Evolutionary conservation across 2,888 invertebrate species (phyloP).

Genomic region (Drosophila monieri): DNA sequence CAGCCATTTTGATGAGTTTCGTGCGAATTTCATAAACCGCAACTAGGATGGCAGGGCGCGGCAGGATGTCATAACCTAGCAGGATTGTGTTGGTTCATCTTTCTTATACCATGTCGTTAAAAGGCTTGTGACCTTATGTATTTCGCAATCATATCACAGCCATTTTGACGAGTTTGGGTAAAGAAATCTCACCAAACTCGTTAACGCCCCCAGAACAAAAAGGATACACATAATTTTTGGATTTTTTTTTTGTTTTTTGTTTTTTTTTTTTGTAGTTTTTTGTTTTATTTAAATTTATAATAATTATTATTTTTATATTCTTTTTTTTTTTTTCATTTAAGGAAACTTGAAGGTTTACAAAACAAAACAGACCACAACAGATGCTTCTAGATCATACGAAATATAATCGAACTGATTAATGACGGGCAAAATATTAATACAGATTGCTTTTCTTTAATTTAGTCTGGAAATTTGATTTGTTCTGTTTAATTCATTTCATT

Average conservation of each 20-base stretch:
- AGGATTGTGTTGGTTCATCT: conserved; percentile 33
- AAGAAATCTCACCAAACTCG: conserved; percentile 78
- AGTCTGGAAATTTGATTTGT: background rate
- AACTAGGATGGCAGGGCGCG: background rate
- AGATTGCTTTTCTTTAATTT: conserved; percentile 52
- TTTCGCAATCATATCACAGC: conserved; percentile 83
- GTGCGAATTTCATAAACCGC: conserved; percentile 53
- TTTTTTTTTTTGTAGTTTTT: conserved; percentile 63
- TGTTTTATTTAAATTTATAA: conserved; percentile 72
- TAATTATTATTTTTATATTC: conserved; percentile 60
- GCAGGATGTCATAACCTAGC: background rate
- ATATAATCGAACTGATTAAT: conserved; percentile 68
- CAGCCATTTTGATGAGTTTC: conserved; percentile 84
- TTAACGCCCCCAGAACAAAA: conserved; percentile 23
- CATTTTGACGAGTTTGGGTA: conserved; percentile 84
- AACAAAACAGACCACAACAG: conserved; percentile 81
- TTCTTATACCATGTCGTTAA: conserved; percentile 84
- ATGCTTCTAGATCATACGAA: conserved; percentile 72
- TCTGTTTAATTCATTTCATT: background rate
- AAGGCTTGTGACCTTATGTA: conserved; percentile 82
- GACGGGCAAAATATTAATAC: conserved; percentile 63
- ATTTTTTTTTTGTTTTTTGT: conserved; percentile 71
- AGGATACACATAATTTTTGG: conserved; percentile 56
- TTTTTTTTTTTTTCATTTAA: conserved; percentile 68
- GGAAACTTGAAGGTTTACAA: conserved; percentile 79